Evolutionary conservation across 2,888 invertebrate genomes (phyloP), one percentile per base, ranked within the genome.

Genomic region (Limnephilus rhombicus): DNA sequence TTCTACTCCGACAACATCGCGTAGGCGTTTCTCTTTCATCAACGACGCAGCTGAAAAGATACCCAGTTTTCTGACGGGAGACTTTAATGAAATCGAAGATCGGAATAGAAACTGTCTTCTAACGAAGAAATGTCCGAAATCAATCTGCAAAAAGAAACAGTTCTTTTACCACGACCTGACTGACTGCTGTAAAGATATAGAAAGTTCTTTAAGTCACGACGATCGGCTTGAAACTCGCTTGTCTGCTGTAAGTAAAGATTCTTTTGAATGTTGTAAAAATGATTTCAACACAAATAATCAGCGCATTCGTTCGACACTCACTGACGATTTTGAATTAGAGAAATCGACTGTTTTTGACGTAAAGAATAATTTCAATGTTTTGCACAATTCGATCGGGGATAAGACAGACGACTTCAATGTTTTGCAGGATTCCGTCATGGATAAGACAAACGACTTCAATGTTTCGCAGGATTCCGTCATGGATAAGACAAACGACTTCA

Each of bases 61-160:
- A 5, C 92, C 93, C 31, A 93, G 92, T 80, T 93, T 93, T 85
- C 82, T 91, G 31, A 82, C 86, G 11, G 90, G n/a, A 29, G 89
- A 91, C 0, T 68, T 68, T 45, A 41, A 13, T 15, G 31, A 80
- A 18, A 80, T n/a, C 87, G 24, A 31, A 24, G 29, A 12, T 24
- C 24, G 29, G 37, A 31, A 34, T 9, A 24, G 12, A 24, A 85
- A 34, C n/a, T 53, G 49, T 29, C 34, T 85, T 24, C 34, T 85
- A 12, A 31, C 81, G 11, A 13, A 18, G 41, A 88, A 80, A 45
- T 87, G 87, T 53, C 34, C 15, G 0, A 80, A 91, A 41, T 24
- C 31, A 80, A 86, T 86, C 41, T 86, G 41, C 45, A 31, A 80
- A 24, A 91, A 86, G 45, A 86, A 81, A 80, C 37, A 37, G 41